A percentile compares a stretch with the other conserved stretches of the same genome.
Conservation (phyloP, 2,888 invertebrate genomes). For the Apomyelois bistriatella region DNA sequence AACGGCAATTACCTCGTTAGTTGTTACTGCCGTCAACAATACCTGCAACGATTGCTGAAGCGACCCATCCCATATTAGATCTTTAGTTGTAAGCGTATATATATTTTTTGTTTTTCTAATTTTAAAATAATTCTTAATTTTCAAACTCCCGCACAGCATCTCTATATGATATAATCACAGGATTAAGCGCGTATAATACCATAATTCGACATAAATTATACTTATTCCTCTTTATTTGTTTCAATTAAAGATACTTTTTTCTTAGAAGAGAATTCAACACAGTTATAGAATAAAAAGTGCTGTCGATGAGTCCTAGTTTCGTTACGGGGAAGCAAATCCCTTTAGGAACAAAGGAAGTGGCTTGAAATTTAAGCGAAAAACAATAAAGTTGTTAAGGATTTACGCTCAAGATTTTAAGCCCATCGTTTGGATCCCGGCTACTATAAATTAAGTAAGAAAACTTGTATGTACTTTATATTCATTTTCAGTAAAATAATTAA, state of each 20-base stretch:
- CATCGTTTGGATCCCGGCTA: neutral
- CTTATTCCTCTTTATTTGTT: no score
- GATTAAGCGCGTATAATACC: no score
- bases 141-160: no score
- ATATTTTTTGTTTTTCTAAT: no score
- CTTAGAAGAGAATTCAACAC: neutral
- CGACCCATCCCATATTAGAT: neutral
- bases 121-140: no score
- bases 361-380: neutral
- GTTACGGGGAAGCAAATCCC: neutral
- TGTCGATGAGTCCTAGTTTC: neutral
- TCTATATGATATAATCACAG: no score
- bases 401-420: neutral
- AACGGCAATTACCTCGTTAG: slow-evolving; percentile 3
- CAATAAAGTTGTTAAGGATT: slow-evolving; percentile 2
- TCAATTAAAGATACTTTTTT: neutral
- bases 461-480: no score
- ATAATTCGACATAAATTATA: no score
- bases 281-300: neutral
- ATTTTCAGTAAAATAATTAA: no score
- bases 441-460: no score
- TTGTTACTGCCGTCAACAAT: neutral
- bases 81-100: no score
- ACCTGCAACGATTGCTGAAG: neutral
- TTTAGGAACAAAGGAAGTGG: neutral